These are phyloP conservation scores for Carposina sasakii DNA, from an alignment of 1,140 invertebrate species.

Conservation along the genomic window DNA sequence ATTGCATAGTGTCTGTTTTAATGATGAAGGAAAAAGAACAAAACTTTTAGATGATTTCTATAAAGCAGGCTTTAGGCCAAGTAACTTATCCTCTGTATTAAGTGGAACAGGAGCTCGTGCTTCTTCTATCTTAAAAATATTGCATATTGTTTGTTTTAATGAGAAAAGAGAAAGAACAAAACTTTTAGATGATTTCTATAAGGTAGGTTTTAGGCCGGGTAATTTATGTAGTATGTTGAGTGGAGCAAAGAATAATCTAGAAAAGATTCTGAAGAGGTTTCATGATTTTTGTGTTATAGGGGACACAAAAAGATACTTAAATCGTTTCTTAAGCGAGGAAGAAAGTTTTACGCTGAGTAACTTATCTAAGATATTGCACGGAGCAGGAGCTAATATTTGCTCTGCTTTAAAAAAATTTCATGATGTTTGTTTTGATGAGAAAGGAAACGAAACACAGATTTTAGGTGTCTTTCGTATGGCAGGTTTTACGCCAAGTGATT, in stretches of 20 bases:
- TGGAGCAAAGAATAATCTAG: slow-evolving; percentile 21
- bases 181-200: slow-evolving; percentile 28
- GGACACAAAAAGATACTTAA: slow-evolving; percentile 22
- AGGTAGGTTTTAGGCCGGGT: slow-evolving; percentile 28
- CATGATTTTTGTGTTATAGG: slow-evolving; percentile 37
- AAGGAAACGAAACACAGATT: slow-evolving; percentile 27
- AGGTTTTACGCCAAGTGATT: slow-evolving; percentile 30
- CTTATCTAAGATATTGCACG: slow-evolving; percentile 34
- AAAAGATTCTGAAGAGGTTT: slow-evolving; percentile 26
- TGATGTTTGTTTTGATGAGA: slow-evolving; percentile 35
- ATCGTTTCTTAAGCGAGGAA: slow-evolving; percentile 23
- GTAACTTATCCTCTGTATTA: slow-evolving; percentile 29
- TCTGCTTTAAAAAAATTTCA: slow-evolving; percentile 38
- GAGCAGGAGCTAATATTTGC: slow-evolving; percentile 32
- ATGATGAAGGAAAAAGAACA: slow-evolving; percentile 23
- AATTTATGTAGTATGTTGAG: slow-evolving; percentile 32
- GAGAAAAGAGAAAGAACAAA: slow-evolving; percentile 18
- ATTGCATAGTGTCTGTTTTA: slow-evolving; percentile 30
- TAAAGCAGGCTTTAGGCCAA: slow-evolving; percentile 25
- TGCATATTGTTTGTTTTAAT: slow-evolving; percentile 31
- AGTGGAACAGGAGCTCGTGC: slow-evolving; percentile 27
- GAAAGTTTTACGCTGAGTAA: slow-evolving; percentile 28
- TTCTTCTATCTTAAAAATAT: slow-evolving; percentile 26
- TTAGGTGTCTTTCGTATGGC: slow-evolving; percentile 30
- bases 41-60: slow-evolving; percentile 5